Conservation (phyloP, 37 sponge, comb jelly and placozoan species). For the Beroe forskalii region DNA sequence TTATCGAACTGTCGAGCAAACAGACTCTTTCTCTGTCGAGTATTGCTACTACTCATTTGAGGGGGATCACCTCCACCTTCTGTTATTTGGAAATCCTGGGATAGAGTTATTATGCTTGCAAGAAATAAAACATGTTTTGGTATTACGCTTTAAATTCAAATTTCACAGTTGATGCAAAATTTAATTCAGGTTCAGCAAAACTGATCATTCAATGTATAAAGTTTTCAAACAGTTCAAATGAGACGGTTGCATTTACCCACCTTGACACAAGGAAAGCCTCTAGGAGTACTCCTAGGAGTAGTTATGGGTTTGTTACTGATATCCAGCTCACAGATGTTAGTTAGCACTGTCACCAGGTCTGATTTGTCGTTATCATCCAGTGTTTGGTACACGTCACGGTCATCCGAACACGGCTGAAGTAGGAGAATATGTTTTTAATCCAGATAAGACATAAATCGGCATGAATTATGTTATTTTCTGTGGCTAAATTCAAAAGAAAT, state of each 20-base stretch:
- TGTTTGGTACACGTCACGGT: slow-evolving; percentile 16
- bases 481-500: no score
- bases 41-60: not conserved
- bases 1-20: slow-evolving; percentile 27
- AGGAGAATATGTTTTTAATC: no score
- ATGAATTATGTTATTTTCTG: no score
- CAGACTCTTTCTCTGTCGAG: not conserved
- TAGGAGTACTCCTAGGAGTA: not conserved
- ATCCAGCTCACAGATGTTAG: slow-evolving; percentile 39
- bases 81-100: not conserved
- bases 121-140: no score
- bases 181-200: no score
- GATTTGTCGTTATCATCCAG: slow-evolving; percentile 10
- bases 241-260: no score
- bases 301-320: not conserved
- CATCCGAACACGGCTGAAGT: slow-evolving; percentile 35
- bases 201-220: no score
- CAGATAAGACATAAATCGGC: no score
- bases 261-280: slow-evolving; percentile 39
- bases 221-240: not conserved
- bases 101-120: no score
- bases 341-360: slow-evolving; percentile 15
- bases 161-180: no score
- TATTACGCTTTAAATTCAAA: no score
- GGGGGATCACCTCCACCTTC: not conserved